Base-by-base conservation (phyloP, 2,113 vertebrate genomes). In the Coracopsis vasa region DNA sequence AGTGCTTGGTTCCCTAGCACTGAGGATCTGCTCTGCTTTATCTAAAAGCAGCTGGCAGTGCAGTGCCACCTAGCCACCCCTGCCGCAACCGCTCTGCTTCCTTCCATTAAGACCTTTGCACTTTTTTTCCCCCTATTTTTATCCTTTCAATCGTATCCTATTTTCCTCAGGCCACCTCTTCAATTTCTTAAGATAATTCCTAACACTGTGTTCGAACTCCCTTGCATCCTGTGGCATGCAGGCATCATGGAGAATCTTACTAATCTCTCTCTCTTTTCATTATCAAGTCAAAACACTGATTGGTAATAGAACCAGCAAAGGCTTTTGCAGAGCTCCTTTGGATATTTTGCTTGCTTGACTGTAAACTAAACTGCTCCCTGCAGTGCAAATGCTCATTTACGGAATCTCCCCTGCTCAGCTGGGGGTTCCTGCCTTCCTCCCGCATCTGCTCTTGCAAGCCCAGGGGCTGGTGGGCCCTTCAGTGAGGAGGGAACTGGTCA, bases 401-500 rank as follows among this genome's bases (percentile, higher is more conserved):
- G 47, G 41, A 10, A 11, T 1, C 23, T 39, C 23, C 27, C 27
- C 9, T 9, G 31, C 50, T 9, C 78, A 11, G 16, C 11, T 11
- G 1, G 3, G 2, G 9, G 28, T 16, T 65, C 39, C 60, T 37
- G 45, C 51, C 33, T 28, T 42, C 35, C 45, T 47, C 44, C 73
- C 1, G 2, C 33, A 5, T 8, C 39, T 12, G 20, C 37, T n/a
- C 25, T 5, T 4, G 19, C 39, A 27, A 73, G 42, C 17, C 41
- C 10, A 1, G 24, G 66, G 50, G 60, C 44, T 12, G 39, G 70
- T 4, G 39, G 19, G 13, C 9, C 24, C 9, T 16, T 3, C 1
- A 1, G 51, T 3, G 60, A 33, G 0, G 23, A 39, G 13, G 42
- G 44, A 23, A 13, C 27, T 0, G 6, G 3, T 16, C 50, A 5